Conservation (phyloP, 2,113 vertebrate genomes). For the Sylvilagus bachmani region DNA sequence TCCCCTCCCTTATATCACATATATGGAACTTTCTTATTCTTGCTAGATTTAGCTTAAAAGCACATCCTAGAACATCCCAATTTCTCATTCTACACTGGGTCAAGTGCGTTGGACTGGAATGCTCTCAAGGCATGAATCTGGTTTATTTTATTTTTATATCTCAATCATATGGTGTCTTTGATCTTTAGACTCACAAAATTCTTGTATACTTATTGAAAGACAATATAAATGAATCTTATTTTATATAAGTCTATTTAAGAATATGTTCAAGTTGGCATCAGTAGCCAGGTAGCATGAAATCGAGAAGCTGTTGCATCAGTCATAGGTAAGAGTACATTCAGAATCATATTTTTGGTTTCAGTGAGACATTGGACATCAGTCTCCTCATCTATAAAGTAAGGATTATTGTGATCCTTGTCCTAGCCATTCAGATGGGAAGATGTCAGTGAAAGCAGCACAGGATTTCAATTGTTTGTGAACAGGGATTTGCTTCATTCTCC, state of each 20-base stretch:
- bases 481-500: conserved; percentile 6
- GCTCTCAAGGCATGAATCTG: neutral
- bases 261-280: neutral
- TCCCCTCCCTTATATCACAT: neutral
- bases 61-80: neutral
- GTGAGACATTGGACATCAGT: neutral
- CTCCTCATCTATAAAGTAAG: conserved; percentile 5
- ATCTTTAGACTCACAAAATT: neutral
- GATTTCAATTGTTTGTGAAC: neutral
- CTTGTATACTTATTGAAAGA: neutral
- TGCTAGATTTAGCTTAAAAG: neutral
- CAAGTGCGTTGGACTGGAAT: neutral
- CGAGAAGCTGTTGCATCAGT: neutral
- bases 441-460: neutral
- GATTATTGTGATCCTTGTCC: neutral
- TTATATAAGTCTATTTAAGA: neutral
- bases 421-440: conserved; percentile 44
- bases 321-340: neutral
- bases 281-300: neutral
- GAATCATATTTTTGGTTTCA: neutral
- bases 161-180: neutral
- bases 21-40: neutral
- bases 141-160: neutral
- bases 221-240: conserved; percentile 2
- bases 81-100: neutral